Conservation (phyloP, 2,888 invertebrate genomes). For the Nemapogon koenigi region DNA sequence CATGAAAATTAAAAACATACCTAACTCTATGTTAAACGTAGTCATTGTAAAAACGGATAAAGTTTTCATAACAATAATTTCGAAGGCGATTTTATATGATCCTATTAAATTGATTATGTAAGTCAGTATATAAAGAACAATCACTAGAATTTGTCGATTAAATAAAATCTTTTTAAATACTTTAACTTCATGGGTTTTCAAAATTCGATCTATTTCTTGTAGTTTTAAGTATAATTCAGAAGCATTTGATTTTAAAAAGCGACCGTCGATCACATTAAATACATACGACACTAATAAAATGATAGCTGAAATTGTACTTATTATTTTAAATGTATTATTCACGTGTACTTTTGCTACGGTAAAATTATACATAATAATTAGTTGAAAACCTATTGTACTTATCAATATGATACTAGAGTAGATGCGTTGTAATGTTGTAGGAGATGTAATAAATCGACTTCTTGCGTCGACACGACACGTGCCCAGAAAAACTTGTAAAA, state of each 20-base stretch:
- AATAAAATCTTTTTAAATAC: constrained; percentile 3
- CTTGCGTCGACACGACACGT: constrained; percentile 29
- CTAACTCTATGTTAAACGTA: not conserved
- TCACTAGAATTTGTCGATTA: not conserved
- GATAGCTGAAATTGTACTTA: not conserved
- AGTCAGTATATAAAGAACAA: not conserved
- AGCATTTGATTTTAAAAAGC: constrained; percentile 28
- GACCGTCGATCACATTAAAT: constrained; percentile 22
- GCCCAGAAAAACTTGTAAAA: constrained; percentile 27
- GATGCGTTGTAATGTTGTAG: constrained; percentile 29
- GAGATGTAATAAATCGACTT: constrained; percentile 27
- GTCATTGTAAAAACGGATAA: not conserved
- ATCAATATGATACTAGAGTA: constrained; percentile 17
- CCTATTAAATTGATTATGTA: not conserved
- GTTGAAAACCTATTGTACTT: too few relatives aligned
- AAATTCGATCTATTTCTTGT: constrained; percentile 33
- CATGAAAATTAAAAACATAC: not conserved
- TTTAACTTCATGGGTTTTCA: constrained; percentile 28
- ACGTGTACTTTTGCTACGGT: too few relatives aligned
- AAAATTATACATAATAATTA: too few relatives aligned
- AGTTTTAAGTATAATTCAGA: constrained; percentile 32
- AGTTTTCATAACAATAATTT: not conserved
- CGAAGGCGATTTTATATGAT: not conserved
- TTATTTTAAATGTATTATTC: too few relatives aligned
- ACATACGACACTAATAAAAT: not conserved